Base-by-base conservation (phyloP, 2,888 invertebrate species). In the Agriotes lineatus region DNA sequence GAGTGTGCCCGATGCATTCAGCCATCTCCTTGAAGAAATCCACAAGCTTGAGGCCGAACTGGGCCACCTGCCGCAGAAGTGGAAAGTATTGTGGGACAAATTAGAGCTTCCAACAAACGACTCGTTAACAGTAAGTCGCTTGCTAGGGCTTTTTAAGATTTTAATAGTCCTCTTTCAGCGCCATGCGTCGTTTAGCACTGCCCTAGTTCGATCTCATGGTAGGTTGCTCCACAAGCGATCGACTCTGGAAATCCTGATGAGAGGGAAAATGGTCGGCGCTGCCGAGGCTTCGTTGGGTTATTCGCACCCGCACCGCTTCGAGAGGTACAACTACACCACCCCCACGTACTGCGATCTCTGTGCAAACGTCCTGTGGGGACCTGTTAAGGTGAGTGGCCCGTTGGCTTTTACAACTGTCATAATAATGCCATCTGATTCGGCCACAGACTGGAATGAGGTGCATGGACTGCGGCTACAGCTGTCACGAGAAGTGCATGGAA, bases 401-500 rank as follows among this genome's bases (percentile, higher is more conserved):
- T n/a, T n/a, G n/a, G n/a, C n/a, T n/a, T n/a, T n/a, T n/a, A n/a
- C n/a, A n/a, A n/a, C n/a, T n/a, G n/a, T n/a, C n/a, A n/a, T n/a
- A n/a, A n/a, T n/a, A n/a, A n/a, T n/a, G n/a, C n/a, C n/a, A n/a
- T n/a, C n/a, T n/a, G n/a, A 19, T 63, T 59, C 64, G 50, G 59
- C 79, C 81, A 35, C 70, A 83, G 84, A 84, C 84, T 64, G 84
- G 85, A 18, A 84, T 85, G 84, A 72, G 85, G 61, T 98, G 98
- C 84, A 90, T 93, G 83, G 97, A 97, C 83, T 98, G 98, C 84
- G 96, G 96, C 66, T 96, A 95, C 81, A 93, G 94, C 81, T 96
- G 96, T 83, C 97, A 98, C 85, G 97, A 97, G 85, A 96, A 96
- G 80, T 98, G 97, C 84, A 91, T 93, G 61, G 94, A 96, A 72